Percentiles rank a stretch among this genome's conserved stretches.
These are phyloP conservation scores for Thymallus thymallus DNA, from an alignment of 2,113 vertebrate genomes.

Conservation along the genomic window DNA sequence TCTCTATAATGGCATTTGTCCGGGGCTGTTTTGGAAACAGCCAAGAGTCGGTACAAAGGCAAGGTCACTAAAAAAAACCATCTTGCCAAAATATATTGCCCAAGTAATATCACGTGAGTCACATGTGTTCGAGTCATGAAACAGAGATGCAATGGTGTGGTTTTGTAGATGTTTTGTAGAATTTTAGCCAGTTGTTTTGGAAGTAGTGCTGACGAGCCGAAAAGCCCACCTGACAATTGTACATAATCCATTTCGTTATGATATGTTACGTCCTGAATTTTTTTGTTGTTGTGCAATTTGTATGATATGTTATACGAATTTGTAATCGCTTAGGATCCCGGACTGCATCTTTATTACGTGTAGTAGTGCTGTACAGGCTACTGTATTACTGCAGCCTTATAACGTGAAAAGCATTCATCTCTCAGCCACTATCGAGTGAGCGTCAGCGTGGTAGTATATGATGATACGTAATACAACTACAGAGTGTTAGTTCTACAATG, in stretches of 20 bases:
- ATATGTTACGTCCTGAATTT: too few species aligned
- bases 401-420: not conserved
- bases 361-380: conserved; percentile 16
- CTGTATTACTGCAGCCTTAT: not conserved
- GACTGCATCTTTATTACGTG: not conserved
- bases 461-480: too few species aligned
- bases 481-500: not conserved
- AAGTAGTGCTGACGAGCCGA: too few species aligned
- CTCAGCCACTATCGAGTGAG: not conserved
- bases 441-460: not conserved
- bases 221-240: too few species aligned
- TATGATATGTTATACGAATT: too few species aligned
- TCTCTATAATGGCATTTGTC: not conserved
- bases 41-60: conserved; percentile 51
- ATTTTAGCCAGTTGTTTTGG: too few species aligned
- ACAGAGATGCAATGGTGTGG: not conserved
- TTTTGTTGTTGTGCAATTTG: too few species aligned
- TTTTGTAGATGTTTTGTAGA: not conserved
- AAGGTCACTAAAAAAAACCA: conserved; percentile 19
- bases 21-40: conserved; percentile 20
- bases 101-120: conserved; percentile 40
- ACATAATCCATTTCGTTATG: too few species aligned
- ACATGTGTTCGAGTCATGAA: not conserved
- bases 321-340: too few species aligned
- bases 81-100: conserved; percentile 12